Base-by-base conservation (phyloP, 2,113 vertebrate species). In the Zosterops borbonicus region DNA sequence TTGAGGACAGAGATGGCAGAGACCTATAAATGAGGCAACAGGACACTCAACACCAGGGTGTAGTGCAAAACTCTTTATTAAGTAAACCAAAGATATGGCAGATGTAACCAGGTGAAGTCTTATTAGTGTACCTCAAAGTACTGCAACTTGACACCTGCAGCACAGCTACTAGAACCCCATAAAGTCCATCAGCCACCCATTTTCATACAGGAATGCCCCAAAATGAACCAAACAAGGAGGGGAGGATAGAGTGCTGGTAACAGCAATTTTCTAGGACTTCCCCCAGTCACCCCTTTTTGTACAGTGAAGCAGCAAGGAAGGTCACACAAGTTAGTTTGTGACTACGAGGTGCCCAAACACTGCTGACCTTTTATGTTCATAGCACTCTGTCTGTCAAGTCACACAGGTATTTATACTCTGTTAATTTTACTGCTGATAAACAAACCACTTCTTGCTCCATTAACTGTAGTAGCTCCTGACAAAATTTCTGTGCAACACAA, bases 331-430 rank as follows among this genome's bases (percentile, higher is more conserved):
- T 10, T 14, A 5, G 9, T 42, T 18, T 71, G 31, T n/a, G 8
- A n/a, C 33, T n/a, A 52, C 1, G 1, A 2, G 7, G 31, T 70
- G 56, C 73, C 59, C 24, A 12, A 56, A 62, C 2, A 4, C 76
- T 14, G 6, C 0, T 73, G n/a, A 3, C 50, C 31, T 22, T 6
- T 0, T 18, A 49, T 2, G 5, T 24, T 53, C n/a, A 6, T 0
- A 73, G 50, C 42, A 25, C 11, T 37, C 21, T 12, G 16, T 24
- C 41, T 27, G 39, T 24, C 16, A 80, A 70, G 29, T 53, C 58
- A 28, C 16, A 39, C 19, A 50, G 14, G n/a, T 47, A 23, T 33
- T 68, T 14, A 14, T 68, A 64, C 19, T 74, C 41, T 8, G 5
- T 21, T 22, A 15, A 28, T 71, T 87, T 24, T 39, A 39, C 44